phyloP scores from a whole-genome alignment of 2,888 invertebrate species.

The Campopleginae sp. region DNA sequence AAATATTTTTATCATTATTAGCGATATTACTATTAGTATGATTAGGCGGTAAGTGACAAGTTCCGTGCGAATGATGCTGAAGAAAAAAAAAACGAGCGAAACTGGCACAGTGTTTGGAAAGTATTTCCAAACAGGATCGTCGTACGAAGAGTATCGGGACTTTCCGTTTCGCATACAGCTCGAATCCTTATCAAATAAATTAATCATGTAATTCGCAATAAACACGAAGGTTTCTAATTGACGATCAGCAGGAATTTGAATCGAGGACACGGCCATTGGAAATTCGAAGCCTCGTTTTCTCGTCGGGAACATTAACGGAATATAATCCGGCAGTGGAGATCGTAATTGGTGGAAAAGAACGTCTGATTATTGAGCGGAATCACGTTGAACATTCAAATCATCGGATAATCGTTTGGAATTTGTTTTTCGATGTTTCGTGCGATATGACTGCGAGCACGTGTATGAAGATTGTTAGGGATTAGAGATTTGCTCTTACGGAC shows the following conservation, averaged over 20 bases:
- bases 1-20: not conserved
- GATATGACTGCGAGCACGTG: not conserved
- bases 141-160: not conserved
- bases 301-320: constrained; percentile 17
- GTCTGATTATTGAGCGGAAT: constrained; percentile 2
- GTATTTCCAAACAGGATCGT: not conserved
- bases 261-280: constrained; percentile 43
- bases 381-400: constrained; percentile 9
- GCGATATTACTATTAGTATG: too few species aligned
- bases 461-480: not conserved
- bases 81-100: not conserved
- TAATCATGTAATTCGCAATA: constrained; percentile 17
- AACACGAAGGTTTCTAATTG: constrained; percentile 40
- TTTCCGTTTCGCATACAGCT: constrained; percentile 34
- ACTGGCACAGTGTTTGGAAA: not conserved
- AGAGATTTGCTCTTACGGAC: not conserved
- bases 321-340: not conserved
- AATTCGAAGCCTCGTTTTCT: constrained; percentile 43
- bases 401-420: not conserved
- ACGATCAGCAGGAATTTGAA: constrained; percentile 38
- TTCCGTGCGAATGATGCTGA: not conserved
- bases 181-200: constrained; percentile 27
- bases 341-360: not conserved
- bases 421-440: not conserved
- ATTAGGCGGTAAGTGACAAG: not conserved